Conservation (phyloP, 2,888 invertebrate genomes). For the Epirrhoe alternata region DNA sequence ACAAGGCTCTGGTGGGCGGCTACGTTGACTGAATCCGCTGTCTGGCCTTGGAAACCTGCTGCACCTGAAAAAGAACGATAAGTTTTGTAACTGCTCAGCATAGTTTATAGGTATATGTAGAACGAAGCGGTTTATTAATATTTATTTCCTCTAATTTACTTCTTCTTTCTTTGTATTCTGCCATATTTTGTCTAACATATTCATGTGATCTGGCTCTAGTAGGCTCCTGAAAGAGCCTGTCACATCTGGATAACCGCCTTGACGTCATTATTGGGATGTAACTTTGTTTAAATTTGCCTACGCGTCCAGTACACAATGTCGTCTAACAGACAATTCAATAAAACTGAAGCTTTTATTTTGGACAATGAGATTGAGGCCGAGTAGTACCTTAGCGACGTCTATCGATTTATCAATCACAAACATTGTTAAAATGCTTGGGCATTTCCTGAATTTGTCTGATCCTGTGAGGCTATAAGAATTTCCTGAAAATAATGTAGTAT, state of each 20-base stretch:
- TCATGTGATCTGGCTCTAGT: no score
- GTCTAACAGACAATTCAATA: not conserved
- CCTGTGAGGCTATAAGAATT: not conserved
- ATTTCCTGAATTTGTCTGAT: not conserved
- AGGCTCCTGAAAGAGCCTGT: no score
- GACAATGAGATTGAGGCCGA: not conserved
- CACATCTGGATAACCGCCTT: no score
- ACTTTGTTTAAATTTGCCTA: no score
- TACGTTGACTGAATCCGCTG: conserved; percentile 77
- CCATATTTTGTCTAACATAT: no score
- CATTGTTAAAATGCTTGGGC: not conserved
- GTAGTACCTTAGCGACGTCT: not conserved
- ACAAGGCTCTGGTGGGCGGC: conserved; percentile 78
- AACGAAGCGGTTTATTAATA: not conserved
- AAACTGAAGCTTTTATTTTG: not conserved
- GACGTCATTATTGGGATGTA: no score
- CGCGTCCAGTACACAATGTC: not conserved
- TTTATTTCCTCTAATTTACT: not conserved
- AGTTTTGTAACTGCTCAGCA: not conserved
- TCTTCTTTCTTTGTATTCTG: not conserved
- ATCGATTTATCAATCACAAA: not conserved
- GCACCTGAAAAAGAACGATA: conserved; percentile 60
- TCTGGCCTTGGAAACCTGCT: conserved; percentile 76
- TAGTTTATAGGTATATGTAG: not conserved
- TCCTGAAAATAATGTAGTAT: not conserved